Evolutionary conservation across 2,797 vertebrate species (phyloP).

Genomic region (Anguilla obscura): DNA sequence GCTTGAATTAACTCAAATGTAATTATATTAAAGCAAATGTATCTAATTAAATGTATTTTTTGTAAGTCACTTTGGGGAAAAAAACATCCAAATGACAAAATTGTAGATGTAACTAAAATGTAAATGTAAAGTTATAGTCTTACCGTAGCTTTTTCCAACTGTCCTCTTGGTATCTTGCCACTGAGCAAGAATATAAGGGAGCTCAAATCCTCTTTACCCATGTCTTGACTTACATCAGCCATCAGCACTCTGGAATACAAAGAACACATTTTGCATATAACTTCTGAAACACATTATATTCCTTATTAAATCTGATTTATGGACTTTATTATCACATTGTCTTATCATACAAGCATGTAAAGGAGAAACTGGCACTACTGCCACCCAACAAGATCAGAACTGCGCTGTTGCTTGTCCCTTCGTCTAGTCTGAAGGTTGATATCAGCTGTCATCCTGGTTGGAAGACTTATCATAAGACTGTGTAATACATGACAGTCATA

Average conservation of each 20-base stretch:
- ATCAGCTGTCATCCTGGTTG: neutral
- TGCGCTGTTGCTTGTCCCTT: neutral
- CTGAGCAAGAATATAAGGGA: conserved; percentile 79
- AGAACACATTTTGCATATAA: neutral
- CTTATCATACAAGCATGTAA: neutral
- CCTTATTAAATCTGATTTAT: neutral
- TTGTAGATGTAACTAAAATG: too few species aligned
- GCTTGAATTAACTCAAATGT: neutral
- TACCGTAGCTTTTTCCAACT: conserved; percentile 76
- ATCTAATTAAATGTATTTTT: neutral
- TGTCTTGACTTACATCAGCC: conserved; percentile 78
- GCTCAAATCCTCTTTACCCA: conserved; percentile 74
- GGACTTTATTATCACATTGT: neutral
- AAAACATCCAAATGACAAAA: neutral
- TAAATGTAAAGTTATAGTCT: conserved; percentile 19
- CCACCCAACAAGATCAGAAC: neutral
- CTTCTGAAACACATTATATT: neutral
- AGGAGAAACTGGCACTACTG: neutral
- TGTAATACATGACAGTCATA: neutral
- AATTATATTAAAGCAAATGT: neutral
- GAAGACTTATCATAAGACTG: neutral
- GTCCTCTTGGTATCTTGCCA: conserved; percentile 64
- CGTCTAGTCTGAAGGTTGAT: neutral
- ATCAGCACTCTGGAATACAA: conserved; percentile 77
- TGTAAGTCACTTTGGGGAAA: neutral